Percentiles rank a stretch among this genome's conserved stretches.
Conservation (phyloP, 2,113 vertebrate species). For the Prolemur simus region DNA sequence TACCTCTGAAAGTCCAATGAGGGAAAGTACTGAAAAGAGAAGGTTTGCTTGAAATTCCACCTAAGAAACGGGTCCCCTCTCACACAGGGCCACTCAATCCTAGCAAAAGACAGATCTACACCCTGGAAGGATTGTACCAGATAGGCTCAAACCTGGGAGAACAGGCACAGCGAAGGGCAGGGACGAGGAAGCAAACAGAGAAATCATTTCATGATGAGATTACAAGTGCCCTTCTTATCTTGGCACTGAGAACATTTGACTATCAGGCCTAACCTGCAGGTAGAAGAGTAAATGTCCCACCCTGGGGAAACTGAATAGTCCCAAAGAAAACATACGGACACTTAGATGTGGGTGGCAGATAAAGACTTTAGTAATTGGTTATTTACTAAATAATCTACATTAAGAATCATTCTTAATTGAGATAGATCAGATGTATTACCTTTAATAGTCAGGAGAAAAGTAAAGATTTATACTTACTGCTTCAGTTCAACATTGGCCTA, state of each 20-base stretch:
- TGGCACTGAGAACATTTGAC: neutral
- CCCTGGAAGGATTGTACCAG: neutral
- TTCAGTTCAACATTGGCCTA: neutral
- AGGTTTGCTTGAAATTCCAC: neutral
- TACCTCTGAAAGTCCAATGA: neutral
- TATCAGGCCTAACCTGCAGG: neutral
- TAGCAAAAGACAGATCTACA: neutral
- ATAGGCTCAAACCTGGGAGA: neutral
- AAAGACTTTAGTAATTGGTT: neutral
- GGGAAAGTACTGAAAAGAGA: neutral
- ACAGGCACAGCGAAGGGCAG: neutral
- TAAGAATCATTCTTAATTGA: neutral
- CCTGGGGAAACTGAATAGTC: neutral
- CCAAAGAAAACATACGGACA: neutral
- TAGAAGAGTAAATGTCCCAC: neutral
- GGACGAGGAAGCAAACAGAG: neutral
- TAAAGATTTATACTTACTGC: neutral
- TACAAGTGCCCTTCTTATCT: neutral
- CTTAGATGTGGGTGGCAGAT: neutral
- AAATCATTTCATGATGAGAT: neutral
- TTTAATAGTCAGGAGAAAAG: neutral
- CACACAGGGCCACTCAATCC: neutral
- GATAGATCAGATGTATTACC: neutral
- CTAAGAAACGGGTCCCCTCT: neutral
- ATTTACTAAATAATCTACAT: neutral